Evolutionary conservation across 2,113 vertebrate genomes (phyloP), one percentile per base, ranked within the genome.

Genomic region (Oreotrochilus melanogaster): DNA sequence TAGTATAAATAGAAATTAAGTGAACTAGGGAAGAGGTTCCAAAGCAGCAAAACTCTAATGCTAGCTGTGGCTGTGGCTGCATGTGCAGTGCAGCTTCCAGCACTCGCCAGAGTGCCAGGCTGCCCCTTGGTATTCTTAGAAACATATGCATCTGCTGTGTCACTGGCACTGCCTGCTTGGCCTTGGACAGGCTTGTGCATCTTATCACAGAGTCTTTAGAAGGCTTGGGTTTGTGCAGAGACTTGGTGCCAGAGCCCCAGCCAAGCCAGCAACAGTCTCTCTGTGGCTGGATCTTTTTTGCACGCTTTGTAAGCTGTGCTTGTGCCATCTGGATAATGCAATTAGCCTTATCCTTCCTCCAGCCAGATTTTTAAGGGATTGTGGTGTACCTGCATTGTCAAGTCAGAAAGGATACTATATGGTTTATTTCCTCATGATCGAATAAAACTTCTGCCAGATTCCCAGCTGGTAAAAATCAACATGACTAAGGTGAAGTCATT

Each of bases 71-170:
- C 27, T 93, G 71, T 87, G 7, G 31, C 27, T 93, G 71, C 69
- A 12, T 61, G 83, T 92, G 78, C 64, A 7, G 9, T 30, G 43
- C 51, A 31, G 86, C 81, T 94, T 97, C 75, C 73, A 96, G 70
- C 57, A 35, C 61, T 57, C 2, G 0, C 65, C 48, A 18, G 83
- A 78, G 69, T 85, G 96, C 91, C 95, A 93, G 89, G 62, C 75
- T 93, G 71, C 79, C 87, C 95, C 81, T 85, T 56, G 13, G 80
- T 89, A 75, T 92, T 93, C 94, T 78, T 72, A 66, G 79, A 90
- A 96, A 84, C 90, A 84, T 89, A 86, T 81, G 96, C 71, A 79
- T 91, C 79, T 94, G 78, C 95, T 91, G 65, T 89, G 91, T 87
- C 89, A 69, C 93, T 96, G 95, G 91, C 93, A 87, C 76, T 6